Evolutionary conservation across 2,888 invertebrate species (phyloP), one percentile per base, ranked within the genome.

Genomic region (Galerucella pusilla): DNA sequence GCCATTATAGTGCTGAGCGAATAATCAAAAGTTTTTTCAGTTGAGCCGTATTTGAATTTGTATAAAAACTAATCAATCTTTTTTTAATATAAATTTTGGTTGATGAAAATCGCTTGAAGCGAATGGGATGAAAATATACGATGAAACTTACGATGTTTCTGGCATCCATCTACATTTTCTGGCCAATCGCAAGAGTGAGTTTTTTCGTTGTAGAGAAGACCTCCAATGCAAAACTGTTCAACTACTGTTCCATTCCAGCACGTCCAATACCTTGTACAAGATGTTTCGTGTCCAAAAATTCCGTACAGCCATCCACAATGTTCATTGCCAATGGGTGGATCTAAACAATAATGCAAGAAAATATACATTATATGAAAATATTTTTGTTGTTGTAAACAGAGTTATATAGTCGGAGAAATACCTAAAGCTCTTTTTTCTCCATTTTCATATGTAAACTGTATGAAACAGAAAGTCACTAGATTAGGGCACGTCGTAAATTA

Each of bases 161-260:
- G 96, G 85, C 97, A 97, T 71, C 96, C 96, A 71, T 95, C 96
- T 1, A 97, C 96, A 86, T 96, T 96, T 85, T 96, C 96, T 0
- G 97, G 97, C 96, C 96, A 97, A 88, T 97, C 97, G 86, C 97
- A 97, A 66, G 96, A 95, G 87, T 96, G 95, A 0, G 96, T 94
- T 83, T 93, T 92, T 88, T 97, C 96, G 86, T 96, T 96, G 90
- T 96, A 97, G 42, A 97, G 90, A 64, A 97, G 91, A 0, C 96
- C 96, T 35, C 96, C 96, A 84, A 96, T 96, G 88, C 97, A 97
- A 70, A 96, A 92, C 87, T 97, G 96, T 85, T 97, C 96, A 0
- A 96, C 96, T 12, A 96, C 94, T 0, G 97, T 97, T 16, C 96
- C 96, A 87, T 97, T 97, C 97, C 96, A 97, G 87, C 97, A 97